Base-by-base conservation (phyloP, 2,888 invertebrate species). In the Bursaphelenchus okinawaensis region DNA sequence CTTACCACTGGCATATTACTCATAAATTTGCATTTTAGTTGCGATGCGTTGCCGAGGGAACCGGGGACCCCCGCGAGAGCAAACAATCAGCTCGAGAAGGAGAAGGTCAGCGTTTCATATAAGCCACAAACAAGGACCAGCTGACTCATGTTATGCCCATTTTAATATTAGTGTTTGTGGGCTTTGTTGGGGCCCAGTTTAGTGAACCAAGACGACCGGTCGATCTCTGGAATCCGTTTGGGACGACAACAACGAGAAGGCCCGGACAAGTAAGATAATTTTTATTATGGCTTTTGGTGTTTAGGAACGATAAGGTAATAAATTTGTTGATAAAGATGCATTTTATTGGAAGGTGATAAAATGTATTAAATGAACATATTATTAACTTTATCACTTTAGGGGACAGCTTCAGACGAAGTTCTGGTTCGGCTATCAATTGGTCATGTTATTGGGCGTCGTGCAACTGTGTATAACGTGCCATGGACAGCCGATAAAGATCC, bases 401-500 rank as follows among this genome's bases (percentile, higher is more conserved):
- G 31, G 3, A 19, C 28, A 23, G 20, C 19, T 0, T 51, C 65
- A 40, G 50, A 67, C 20, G 67, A 67, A 63, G 61, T 66, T 50
- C 19, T 67, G 7, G 56, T 67, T 24, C 26, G 66, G 19, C 66
- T 80, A 0, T 65, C 71, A 12, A 65, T 80, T 7, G 78, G 78
- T 31, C 75, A 78, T 65, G 62, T 80, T 31, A 67, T 80, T 50
- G 80, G 80, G 27, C 75, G 72, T 54, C 68, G 70, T 52, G 64
- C 72, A 20, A 31, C 59, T 12, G 61, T 80, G 0, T 62, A 62
- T 19, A 68, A 80, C 59, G 62, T 80, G 22, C 79, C 80, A 4
- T 80, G 80, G 80, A 78, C 77, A 4, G 68, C 74, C 0, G 61
- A 71, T 60, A 74, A 80, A 57, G 79, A 80, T 62, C 75, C 75